Percentiles rank a stretch among this genome's conserved stretches.
Conservation (phyloP, 2,113 vertebrate species). For the Callopanchax toddi region DNA sequence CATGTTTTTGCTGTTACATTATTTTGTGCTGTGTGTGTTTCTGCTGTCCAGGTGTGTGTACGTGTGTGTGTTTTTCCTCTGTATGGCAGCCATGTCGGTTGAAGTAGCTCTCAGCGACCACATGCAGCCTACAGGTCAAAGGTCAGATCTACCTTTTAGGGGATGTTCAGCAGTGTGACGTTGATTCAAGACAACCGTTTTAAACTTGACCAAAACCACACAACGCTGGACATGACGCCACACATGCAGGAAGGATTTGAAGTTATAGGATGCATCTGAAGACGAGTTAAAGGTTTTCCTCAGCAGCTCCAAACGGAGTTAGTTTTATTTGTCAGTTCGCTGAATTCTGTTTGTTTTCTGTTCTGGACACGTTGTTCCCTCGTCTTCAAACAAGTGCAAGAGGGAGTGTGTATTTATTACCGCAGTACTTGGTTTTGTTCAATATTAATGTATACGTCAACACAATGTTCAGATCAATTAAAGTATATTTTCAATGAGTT, state of each 20-base stretch:
- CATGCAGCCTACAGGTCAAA: not conserved
- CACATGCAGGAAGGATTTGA: constrained; percentile 6
- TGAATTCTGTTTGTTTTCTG: not conserved
- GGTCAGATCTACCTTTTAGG: not conserved
- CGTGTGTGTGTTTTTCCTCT: not conserved
- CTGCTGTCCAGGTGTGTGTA: constrained; percentile 22
- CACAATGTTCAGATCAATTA: constrained; percentile 12
- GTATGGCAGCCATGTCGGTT: not conserved
- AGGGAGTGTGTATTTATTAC: constrained; percentile 52
- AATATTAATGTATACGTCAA: constrained; percentile 9
- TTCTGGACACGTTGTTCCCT: constrained; percentile 17
- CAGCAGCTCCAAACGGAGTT: not conserved
- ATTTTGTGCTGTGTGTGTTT: constrained; percentile 29
- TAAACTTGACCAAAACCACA: constrained; percentile 61
- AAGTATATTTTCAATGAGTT: not conserved
- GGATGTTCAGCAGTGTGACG: not conserved
- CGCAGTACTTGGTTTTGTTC: constrained; percentile 5
- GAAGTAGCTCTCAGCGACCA: not conserved
- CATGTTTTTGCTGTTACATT: constrained; percentile 39
- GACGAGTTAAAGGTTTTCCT: not conserved
- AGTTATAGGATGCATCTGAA: constrained; percentile 9
- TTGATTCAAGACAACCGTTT: constrained; percentile 69
- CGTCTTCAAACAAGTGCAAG: constrained; percentile 24
- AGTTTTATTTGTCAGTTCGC: not conserved
- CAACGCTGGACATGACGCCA: constrained; percentile 7